A percentile compares a stretch with the other conserved stretches of the same genome.
Evolutionary conservation across 2,888 invertebrate species (phyloP).

Genomic region (Cephus runcator): DNA sequence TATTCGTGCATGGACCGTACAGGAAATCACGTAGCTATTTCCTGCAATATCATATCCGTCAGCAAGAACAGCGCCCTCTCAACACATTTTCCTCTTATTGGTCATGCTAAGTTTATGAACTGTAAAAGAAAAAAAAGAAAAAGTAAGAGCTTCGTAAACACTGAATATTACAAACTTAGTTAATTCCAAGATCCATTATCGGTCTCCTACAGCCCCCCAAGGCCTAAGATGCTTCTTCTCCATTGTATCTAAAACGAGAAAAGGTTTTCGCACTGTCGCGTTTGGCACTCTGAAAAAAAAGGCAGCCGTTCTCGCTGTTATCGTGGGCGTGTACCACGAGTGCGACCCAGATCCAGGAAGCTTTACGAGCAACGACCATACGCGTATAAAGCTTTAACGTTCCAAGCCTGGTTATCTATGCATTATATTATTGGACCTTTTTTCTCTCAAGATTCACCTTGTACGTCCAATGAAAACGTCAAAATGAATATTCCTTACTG

Average conservation of each 20-base stretch:
- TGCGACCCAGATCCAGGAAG: background rate
- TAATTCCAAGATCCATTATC: background rate
- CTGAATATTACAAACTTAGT: background rate
- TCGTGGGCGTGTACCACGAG: background rate
- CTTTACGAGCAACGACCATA: background rate
- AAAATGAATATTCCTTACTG: background rate
- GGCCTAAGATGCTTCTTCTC: background rate
- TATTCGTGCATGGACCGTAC: conserved; percentile 51
- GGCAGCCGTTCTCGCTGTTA: background rate
- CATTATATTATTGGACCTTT: background rate
- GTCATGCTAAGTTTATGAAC: background rate
- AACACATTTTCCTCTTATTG: background rate
- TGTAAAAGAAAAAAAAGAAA: background rate
- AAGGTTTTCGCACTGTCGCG: background rate
- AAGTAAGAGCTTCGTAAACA: background rate
- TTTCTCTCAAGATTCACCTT: background rate
- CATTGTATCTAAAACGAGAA: background rate
- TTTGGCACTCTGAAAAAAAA: background rate
- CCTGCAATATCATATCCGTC: conserved; percentile 59
- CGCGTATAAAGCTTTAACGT: background rate
- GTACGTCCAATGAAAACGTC: background rate
- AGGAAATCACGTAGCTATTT: conserved; percentile 57
- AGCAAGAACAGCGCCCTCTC: conserved; percentile 12
- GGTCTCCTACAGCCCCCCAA: background rate
- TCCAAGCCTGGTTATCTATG: background rate